Conservation (phyloP, 2,888 invertebrate genomes). For the Thecophora atra region DNA sequence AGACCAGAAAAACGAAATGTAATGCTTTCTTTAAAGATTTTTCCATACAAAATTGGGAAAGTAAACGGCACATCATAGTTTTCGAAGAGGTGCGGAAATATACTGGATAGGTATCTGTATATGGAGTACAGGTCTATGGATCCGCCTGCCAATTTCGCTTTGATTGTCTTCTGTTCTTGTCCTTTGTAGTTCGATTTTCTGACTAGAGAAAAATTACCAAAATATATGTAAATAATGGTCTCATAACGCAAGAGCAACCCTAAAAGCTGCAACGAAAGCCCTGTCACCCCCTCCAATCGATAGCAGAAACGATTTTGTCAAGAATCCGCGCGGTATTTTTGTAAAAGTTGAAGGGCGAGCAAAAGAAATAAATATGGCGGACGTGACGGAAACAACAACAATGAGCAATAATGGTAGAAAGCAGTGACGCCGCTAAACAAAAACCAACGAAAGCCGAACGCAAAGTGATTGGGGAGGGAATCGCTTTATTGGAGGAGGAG, state of each 20-base stretch:
- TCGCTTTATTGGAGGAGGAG: background rate
- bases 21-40: too few relatives aligned
- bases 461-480: background rate
- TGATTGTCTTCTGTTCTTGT: slow-evolving; percentile 19
- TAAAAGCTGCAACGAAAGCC: background rate
- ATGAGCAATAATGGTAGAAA: slow-evolving; percentile 9
- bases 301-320: slow-evolving; percentile 13
- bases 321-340: slow-evolving; percentile 19
- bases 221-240: too few relatives aligned
- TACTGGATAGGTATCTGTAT: too few relatives aligned
- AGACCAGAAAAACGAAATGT: too few relatives aligned
- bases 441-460: background rate
- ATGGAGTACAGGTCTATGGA: too few relatives aligned
- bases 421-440: background rate
- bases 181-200: too few relatives aligned
- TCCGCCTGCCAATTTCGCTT: too few relatives aligned
- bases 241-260: slow-evolving; percentile 15
- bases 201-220: too few relatives aligned
- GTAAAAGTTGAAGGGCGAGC: slow-evolving; percentile 27
- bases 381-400: slow-evolving; percentile 25
- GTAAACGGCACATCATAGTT: too few relatives aligned
- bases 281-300: background rate
- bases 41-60: too few relatives aligned
- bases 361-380: slow-evolving; percentile 34
- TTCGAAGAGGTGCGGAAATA: too few relatives aligned